Percentiles rank a stretch among this genome's conserved stretches.
Conservation (phyloP, 2,888 invertebrate genomes). For the Tholera decimalis region DNA sequence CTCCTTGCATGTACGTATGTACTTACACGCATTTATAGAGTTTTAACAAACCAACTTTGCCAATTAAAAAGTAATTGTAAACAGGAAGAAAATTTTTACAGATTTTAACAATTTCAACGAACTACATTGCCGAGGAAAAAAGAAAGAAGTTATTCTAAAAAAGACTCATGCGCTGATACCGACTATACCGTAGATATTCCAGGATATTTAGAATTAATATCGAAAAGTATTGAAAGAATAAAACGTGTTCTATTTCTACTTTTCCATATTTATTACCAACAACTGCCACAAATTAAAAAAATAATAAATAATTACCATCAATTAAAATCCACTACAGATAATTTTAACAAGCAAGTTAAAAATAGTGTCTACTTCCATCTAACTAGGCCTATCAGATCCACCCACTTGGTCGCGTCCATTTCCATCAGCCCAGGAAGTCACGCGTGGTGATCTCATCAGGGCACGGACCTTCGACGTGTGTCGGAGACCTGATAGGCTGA, state of each 20-base stretch:
- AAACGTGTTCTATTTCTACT: neutral
- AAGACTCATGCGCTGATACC: too few relatives aligned
- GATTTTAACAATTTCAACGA: too few relatives aligned
- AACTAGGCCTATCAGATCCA: slow-evolving; percentile 48
- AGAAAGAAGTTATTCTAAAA: too few relatives aligned
- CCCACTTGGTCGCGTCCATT: slow-evolving; percentile 44
- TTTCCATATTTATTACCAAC: neutral
- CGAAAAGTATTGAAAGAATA: too few relatives aligned
- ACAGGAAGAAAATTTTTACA: too few relatives aligned
- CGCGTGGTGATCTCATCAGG: slow-evolving; percentile 60
- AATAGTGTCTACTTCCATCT: slow-evolving; percentile 7
- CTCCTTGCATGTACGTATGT: too few relatives aligned
- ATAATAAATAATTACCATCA: neutral
- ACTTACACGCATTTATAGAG: too few relatives aligned
- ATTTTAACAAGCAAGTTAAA: slow-evolving; percentile 25
- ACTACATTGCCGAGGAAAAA: too few relatives aligned
- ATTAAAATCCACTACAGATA: neutral
- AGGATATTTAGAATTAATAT: too few relatives aligned
- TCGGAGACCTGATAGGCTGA: slow-evolving; percentile 46
- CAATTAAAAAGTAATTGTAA: too few relatives aligned
- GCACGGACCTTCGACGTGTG: slow-evolving; percentile 61
- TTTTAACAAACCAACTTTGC: too few relatives aligned
- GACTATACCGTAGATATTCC: too few relatives aligned
- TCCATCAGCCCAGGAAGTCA: slow-evolving; percentile 59
- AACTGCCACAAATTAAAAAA: neutral